Evolutionary conservation across 2,888 invertebrate genomes (phyloP).

Genomic region (Antitype chi): DNA sequence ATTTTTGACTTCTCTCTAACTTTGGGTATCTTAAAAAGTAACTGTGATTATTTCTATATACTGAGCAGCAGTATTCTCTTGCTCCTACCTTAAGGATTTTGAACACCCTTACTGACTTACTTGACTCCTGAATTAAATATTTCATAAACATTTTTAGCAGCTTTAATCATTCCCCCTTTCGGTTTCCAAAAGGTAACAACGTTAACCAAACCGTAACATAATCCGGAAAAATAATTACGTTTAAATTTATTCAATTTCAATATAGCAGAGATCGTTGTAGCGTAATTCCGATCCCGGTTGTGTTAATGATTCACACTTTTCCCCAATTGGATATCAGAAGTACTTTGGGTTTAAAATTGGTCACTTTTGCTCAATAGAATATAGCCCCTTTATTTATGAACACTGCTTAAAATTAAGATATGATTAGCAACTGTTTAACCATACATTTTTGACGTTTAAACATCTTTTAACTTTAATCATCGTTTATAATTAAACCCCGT

Average conservation of each 20-base stretch:
- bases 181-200: constrained; percentile 14
- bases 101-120: background rate
- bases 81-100: background rate
- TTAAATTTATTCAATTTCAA: constrained; percentile 53
- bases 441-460: too few species aligned
- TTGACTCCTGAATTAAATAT: background rate
- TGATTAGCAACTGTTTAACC: too few species aligned
- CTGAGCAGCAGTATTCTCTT: background rate
- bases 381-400: too few species aligned
- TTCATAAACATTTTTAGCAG: background rate
- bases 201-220: constrained; percentile 43
- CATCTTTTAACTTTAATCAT: too few species aligned
- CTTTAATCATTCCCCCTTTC: constrained; percentile 4
- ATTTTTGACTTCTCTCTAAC: too few species aligned
- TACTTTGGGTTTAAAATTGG: background rate
- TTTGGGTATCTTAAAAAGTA: background rate
- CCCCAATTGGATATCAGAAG: background rate
- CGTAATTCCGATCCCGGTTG: constrained; percentile 8
- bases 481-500: too few species aligned
- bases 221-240: constrained; percentile 56
- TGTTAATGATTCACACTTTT: constrained; percentile 38
- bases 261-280: constrained; percentile 38
- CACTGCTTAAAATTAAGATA: too few species aligned
- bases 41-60: background rate
- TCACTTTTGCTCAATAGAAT: background rate